phyloP scores from a whole-genome alignment of 2,888 invertebrate genomes.

The Caenorhabditis wallacei region DNA sequence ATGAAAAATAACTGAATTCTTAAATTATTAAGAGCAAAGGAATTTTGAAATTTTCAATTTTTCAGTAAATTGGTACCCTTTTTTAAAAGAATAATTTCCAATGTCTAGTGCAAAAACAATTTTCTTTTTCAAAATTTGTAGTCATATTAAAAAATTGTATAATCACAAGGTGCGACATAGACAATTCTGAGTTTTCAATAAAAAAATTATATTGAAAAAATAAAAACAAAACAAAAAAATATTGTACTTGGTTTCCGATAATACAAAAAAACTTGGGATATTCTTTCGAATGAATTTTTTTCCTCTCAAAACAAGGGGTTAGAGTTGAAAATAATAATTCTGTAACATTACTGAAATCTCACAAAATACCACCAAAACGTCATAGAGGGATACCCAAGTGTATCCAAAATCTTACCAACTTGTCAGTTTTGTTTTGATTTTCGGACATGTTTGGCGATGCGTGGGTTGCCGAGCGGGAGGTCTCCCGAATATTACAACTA shows the following conservation, averaged over 20 bases:
- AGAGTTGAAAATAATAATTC: no score
- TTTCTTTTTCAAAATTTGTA: neutral
- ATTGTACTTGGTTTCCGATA: conserved; percentile 4
- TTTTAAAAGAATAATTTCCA: neutral
- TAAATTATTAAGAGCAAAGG: neutral
- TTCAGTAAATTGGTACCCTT: neutral
- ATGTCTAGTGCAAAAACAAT: conserved; percentile 1
- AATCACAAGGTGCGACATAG: neutral
- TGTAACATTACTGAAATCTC: neutral
- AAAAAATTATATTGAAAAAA: neutral
- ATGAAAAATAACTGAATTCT: neutral
- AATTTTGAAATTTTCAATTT: neutral
- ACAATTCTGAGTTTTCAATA: neutral
- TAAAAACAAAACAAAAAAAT: conserved; percentile 6
- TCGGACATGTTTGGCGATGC: conserved; percentile 23
- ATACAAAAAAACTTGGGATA: neutral
- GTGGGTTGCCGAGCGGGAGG: conserved; percentile 39
- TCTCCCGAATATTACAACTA: conserved; percentile 31
- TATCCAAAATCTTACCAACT: conserved; percentile 55
- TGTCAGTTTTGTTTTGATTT: conserved; percentile 62
- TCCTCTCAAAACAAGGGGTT: no score
- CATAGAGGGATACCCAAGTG: conserved; percentile 37
- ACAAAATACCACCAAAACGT: conserved; percentile 18
- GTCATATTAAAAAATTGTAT: neutral
- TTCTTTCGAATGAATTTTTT: no score